Percentiles rank a stretch among this genome's conserved stretches.
Evolutionary conservation across 2,888 invertebrate genomes (phyloP).

Genomic region (Apotomis betuletana): DNA sequence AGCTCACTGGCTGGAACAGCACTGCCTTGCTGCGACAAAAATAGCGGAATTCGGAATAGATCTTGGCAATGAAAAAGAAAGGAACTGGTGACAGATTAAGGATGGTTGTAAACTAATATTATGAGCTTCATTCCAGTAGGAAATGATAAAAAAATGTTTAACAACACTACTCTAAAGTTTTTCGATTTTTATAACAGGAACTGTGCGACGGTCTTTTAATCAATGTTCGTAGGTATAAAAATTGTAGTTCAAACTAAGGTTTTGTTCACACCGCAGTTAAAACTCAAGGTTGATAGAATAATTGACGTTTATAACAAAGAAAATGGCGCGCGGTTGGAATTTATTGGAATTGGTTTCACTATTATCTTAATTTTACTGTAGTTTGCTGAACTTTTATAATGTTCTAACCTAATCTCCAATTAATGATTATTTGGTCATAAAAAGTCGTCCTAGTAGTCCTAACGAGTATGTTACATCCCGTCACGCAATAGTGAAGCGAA

Average conservation of each 20-base stretch:
- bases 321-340: background rate
- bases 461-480: no score
- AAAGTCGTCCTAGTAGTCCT: no score
- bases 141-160: constrained; percentile 38
- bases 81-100: constrained; percentile 34
- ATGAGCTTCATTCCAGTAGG: constrained; percentile 20
- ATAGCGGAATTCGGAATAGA: constrained; percentile 26
- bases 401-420: no score
- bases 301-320: background rate
- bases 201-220: constrained; percentile 46
- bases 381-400: background rate
- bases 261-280: constrained; percentile 15
- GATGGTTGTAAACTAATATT: constrained; percentile 40
- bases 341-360: background rate
- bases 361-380: background rate
- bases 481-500: background rate
- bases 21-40: constrained; percentile 19
- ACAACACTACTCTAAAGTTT: constrained; percentile 55
- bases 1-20: background rate
- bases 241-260: constrained; percentile 22
- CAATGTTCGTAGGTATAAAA: constrained; percentile 36
- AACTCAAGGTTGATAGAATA: constrained; percentile 7
- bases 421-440: no score
- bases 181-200: constrained; percentile 65
- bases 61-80: constrained; percentile 40